Evolutionary conservation across 1,140 invertebrate genomes (phyloP).

Genomic region (Drosophila santomea): DNA sequence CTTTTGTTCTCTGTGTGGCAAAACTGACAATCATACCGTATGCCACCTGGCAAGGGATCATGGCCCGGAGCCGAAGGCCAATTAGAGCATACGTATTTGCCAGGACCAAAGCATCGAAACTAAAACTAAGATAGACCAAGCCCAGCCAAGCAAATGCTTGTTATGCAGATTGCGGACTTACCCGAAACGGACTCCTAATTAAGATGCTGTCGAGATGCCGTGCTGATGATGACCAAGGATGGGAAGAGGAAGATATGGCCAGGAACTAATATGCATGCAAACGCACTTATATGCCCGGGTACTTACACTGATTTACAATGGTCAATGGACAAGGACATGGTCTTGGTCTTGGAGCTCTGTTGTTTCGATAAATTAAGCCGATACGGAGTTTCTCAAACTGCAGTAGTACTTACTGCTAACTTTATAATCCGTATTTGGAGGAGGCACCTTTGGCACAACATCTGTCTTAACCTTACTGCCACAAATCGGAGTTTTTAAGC

Average conservation of each 20-base stretch:
- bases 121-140: constrained; percentile 28
- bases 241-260: constrained; percentile 27
- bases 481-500: constrained; percentile 43
- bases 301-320: constrained; percentile 33
- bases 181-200: constrained; percentile 69
- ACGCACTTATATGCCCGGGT: constrained; percentile 27
- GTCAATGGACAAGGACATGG: constrained; percentile 4
- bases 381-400: constrained; percentile 5
- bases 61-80: constrained; percentile 36
- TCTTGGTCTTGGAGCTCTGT: neutral
- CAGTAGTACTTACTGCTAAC: neutral
- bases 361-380: constrained; percentile 35
- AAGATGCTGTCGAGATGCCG: constrained; percentile 72
- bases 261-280: constrained; percentile 48
- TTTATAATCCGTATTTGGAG: constrained; percentile 22
- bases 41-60: constrained; percentile 32
- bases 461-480: constrained; percentile 8
- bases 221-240: constrained; percentile 41
- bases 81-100: constrained; percentile 50
- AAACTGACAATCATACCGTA: neutral
- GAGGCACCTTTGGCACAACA: constrained; percentile 9
- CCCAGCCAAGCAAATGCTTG: constrained; percentile 45
- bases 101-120: constrained; percentile 28
- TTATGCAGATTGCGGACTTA: constrained; percentile 60
- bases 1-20: neutral